These are phyloP conservation scores for Liparis tanakae DNA, from an alignment of 2,797 vertebrate genomes.

Conservation along the genomic window DNA sequence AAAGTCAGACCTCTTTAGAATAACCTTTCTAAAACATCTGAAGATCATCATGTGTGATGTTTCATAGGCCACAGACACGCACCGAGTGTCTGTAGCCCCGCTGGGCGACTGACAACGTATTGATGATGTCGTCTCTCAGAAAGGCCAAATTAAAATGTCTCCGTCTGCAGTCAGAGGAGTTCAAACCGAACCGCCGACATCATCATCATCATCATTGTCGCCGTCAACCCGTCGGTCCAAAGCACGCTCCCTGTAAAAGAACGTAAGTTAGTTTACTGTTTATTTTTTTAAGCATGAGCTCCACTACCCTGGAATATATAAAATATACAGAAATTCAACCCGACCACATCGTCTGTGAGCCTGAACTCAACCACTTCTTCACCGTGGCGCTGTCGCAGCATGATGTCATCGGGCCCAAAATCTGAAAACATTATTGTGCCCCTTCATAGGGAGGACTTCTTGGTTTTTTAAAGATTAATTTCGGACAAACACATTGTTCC, in stretches of 20 bases:
- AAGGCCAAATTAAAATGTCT: no score
- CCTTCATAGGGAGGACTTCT: neutral
- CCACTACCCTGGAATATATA: neutral
- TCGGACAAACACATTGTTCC: neutral
- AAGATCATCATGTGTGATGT: neutral
- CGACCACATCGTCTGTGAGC: neutral
- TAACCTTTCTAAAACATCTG: neutral
- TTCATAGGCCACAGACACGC: slow-evolving; percentile 5
- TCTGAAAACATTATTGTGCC: neutral
- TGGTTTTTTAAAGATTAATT: neutral
- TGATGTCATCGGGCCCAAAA: neutral
- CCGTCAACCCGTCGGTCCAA: no score
- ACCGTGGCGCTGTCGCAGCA: neutral
- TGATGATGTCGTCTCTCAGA: no score
- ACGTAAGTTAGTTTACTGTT: no score
- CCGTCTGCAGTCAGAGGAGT: no score
- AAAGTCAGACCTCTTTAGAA: neutral
- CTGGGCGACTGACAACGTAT: no score
- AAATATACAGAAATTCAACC: neutral
- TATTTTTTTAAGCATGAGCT: neutral
- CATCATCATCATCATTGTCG: no score
- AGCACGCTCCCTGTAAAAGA: neutral
- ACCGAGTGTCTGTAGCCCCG: no score
- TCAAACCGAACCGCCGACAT: no score
- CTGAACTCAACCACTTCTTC: neutral